Evolutionary conservation across 2,888 invertebrate species (phyloP), one percentile per base, ranked within the genome.

Genomic region (Macrosiphum euphorbiae): DNA sequence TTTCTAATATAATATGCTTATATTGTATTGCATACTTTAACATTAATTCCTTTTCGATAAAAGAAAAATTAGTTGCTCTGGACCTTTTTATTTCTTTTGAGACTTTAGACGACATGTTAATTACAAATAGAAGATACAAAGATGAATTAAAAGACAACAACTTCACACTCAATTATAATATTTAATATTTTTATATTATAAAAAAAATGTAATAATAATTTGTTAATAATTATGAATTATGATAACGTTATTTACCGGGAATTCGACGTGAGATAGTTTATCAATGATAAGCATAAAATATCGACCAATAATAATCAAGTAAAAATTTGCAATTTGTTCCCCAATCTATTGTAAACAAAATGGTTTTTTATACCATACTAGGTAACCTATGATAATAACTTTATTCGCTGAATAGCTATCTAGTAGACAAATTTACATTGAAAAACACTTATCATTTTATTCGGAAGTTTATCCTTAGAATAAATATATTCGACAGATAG

Each of bases 341-440:
- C 44, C 85, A 85, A 85, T 85, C 5, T 85, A 44, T 85, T 44
- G 85, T 85, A 47, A 47, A 85, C 85, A 85, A 44, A 47, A 85
- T 85, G 28, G 47, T 1, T 44, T 85, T 85, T 44, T 44, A 85
- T 85, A 85, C 44, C 85, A 44, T 85, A 0, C 3, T 0, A 16
- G 85, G 44, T 85, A 85, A 85, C 85, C 85, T 85, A 85, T 85
- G 44, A 86, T 86, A 78, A 78, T 78, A 35, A 78, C n/a, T n/a
- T 78, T 78, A 78, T 78, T 78, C 11, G 67, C 67, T 35, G 67
- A 35, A 78, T 78, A 78, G 67, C 67, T 78, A 78, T 78, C n/a
- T 78, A 78, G 67, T 78, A 78, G 67, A 78, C 28, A 78, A 78
- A 35, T 78, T 78, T 16, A 78, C 16, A 35, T 35, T 78, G 78